A percentile compares a stretch with the other conserved stretches of the same genome.
phyloP scores from a whole-genome alignment of 2,797 vertebrate genomes.

The Cheirogaleus major region DNA sequence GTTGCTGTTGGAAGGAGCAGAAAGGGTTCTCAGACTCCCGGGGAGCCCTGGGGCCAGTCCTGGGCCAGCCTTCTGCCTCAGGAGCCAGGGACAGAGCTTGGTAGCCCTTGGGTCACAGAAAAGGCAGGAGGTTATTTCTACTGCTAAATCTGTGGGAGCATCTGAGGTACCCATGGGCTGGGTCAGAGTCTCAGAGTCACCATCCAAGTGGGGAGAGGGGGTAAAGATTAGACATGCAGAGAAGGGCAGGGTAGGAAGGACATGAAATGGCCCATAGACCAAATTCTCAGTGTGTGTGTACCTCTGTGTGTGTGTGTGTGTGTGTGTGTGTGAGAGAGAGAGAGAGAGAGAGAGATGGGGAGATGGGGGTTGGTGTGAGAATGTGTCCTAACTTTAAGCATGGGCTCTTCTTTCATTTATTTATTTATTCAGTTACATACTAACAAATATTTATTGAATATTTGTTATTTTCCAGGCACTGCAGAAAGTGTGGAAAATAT shows the following conservation, averaged over 20 bases:
- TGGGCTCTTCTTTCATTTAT: background rate
- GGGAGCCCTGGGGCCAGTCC: background rate
- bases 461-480: conserved; percentile 1
- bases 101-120: background rate
- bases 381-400: background rate
- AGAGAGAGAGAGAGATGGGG: background rate
- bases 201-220: background rate
- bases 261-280: background rate
- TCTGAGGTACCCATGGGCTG: background rate
- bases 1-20: background rate
- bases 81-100: background rate
- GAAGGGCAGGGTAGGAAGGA: background rate
- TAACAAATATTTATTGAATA: background rate
- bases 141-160: background rate
- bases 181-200: background rate
- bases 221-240: background rate
- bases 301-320: background rate
- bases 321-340: background rate
- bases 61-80: background rate
- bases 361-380: background rate
- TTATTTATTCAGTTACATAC: background rate
- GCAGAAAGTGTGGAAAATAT: background rate
- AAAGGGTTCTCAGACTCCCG: background rate
- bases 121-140: background rate
- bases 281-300: background rate